phyloP scores from a whole-genome alignment of 2,797 vertebrate species.

The Ceyx erithaca region DNA sequence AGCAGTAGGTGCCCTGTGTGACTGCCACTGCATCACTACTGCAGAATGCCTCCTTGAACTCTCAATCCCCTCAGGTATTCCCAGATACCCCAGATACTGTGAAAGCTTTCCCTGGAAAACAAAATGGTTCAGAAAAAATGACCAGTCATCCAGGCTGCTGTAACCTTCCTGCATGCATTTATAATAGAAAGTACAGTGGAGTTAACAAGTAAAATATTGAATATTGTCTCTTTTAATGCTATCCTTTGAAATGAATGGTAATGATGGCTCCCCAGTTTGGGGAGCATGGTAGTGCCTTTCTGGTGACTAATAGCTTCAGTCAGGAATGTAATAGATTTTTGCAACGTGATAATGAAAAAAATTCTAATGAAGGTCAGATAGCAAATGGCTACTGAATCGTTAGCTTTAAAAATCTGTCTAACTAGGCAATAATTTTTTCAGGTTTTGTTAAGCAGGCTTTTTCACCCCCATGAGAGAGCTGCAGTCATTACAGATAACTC shows the following conservation, averaged over 20 bases:
- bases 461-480: not conserved
- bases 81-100: not conserved
- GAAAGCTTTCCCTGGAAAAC: conserved; percentile 19
- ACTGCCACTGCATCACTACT: not conserved
- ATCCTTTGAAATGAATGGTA: conserved; percentile 73
- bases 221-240: conserved; percentile 75
- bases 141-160: not conserved
- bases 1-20: conserved; percentile 2
- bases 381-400: conserved; percentile 48
- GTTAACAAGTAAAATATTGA: conserved; percentile 77
- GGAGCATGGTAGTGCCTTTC: conserved; percentile 49
- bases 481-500: conserved; percentile 14
- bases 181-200: conserved; percentile 68
- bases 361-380: conserved; percentile 64
- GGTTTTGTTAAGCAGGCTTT: conserved; percentile 28
- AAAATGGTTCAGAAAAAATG: not conserved
- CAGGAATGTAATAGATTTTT: conserved; percentile 70
- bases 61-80: not conserved
- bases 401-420: conserved; percentile 48
- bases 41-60: not conserved
- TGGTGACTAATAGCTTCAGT: conserved; percentile 72
- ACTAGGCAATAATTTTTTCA: conserved; percentile 28
- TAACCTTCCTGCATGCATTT: conserved; percentile 54
- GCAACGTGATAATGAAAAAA: conserved; percentile 68
- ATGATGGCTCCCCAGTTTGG: conserved; percentile 67